These are phyloP conservation scores for Ecdyonurus torrentis DNA, from an alignment of 2,888 invertebrate genomes.

Conservation along the genomic window DNA sequence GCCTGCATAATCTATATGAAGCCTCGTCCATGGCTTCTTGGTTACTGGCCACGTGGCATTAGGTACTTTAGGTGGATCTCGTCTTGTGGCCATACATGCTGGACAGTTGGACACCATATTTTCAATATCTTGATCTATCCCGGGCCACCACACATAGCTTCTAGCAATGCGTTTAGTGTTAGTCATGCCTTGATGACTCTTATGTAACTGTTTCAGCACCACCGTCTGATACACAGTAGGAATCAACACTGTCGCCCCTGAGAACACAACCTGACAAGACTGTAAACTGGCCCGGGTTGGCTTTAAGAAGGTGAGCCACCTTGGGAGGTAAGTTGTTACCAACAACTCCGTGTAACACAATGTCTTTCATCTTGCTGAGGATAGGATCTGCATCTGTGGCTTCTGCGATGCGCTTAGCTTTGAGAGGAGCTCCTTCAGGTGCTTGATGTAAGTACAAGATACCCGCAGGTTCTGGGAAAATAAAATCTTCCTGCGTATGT, in stretches of 20 bases:
- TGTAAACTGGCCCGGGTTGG: neutral
- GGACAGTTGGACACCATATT: neutral
- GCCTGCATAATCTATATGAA: neutral
- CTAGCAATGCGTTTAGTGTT: neutral
- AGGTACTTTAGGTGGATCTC: neutral
- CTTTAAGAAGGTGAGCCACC: neutral
- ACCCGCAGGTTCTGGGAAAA: too few species aligned
- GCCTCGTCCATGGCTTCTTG: neutral
- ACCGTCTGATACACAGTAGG: neutral
- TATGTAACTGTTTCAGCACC: slow-evolving; percentile 1
- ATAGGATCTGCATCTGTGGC: neutral
- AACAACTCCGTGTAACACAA: neutral
- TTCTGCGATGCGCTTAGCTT: neutral
- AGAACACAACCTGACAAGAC: neutral
- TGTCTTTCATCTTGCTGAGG: neutral
- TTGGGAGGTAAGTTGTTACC: neutral
- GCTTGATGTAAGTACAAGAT: slow-evolving; percentile 1
- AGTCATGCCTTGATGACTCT: neutral
- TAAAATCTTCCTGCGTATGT: too few species aligned
- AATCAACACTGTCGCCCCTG: neutral
- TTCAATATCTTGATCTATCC: neutral
- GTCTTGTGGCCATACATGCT: neutral
- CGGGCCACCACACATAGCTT: slow-evolving; percentile 3
- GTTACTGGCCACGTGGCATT: neutral
- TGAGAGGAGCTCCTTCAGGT: neutral